Percentiles rank a stretch among this genome's conserved stretches.
Evolutionary conservation across 2,113 vertebrate species (phyloP).

Genomic region (Drymodes brunneopygia): DNA sequence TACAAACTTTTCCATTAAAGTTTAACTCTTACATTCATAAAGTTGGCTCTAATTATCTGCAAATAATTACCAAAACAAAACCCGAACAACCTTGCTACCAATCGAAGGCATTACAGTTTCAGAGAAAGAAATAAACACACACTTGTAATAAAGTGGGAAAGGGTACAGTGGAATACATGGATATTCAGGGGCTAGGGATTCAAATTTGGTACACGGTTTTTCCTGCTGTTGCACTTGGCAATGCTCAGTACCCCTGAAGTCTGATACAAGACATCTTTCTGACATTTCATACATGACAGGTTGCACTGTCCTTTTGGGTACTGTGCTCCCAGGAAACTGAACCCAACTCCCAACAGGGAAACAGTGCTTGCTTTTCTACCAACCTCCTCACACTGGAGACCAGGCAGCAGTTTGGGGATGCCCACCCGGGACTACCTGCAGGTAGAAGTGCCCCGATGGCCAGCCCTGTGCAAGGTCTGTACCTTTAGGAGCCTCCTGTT

Average conservation of each 20-base stretch:
- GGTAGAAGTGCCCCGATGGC: accelerated
- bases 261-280: background rate
- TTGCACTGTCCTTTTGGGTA: background rate
- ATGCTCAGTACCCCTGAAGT: too few species aligned
- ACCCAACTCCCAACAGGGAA: background rate
- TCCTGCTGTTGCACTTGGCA: background rate
- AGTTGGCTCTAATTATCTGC: background rate
- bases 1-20: background rate
- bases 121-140: background rate
- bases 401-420: background rate
- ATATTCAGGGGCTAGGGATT: background rate
- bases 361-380: accelerated
- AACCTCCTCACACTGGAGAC: accelerated
- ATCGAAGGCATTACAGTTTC: background rate
- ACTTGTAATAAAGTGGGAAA: background rate
- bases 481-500: accelerated
- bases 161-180: accelerated
- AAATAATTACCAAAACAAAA: background rate
- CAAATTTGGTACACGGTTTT: accelerated
- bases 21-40: background rate
- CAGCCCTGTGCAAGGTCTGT: accelerated
- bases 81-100: background rate
- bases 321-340: background rate
- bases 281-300: background rate
- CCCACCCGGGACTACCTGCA: accelerated